phyloP scores from a whole-genome alignment of 37 sponge, comb jelly and placozoan genomes.

The Mnemiopsis leidyi region DNA sequence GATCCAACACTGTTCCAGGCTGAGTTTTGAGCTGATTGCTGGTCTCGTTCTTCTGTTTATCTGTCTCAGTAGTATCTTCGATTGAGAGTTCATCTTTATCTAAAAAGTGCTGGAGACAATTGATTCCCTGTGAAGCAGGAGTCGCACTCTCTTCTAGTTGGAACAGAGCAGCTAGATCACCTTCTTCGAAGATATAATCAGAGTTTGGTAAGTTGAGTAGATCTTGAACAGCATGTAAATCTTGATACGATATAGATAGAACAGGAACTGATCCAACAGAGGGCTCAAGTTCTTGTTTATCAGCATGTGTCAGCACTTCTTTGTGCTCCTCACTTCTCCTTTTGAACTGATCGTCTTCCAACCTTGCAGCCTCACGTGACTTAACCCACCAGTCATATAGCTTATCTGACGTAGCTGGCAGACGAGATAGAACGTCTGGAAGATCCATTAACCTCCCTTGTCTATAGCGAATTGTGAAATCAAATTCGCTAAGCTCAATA shows the following conservation, averaged over 20 bases:
- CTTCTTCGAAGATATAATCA: not conserved
- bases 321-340: not conserved
- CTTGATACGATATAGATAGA: too few relatives aligned
- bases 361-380: not conserved
- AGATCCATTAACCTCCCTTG: not conserved
- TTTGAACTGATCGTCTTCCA: not conserved
- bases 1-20: not conserved
- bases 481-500: not conserved
- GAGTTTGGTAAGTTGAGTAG: not conserved
- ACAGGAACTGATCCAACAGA: too few relatives aligned
- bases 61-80: not conserved
- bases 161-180: not conserved
- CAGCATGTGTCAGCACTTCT: not conserved
- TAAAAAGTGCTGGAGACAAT: not conserved
- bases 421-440: not conserved
- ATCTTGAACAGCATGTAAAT: not conserved
- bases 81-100: not conserved
- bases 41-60: not conserved
- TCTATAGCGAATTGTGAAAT: not conserved
- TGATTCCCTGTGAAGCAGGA: too few relatives aligned
- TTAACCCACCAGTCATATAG: conserved; percentile 1
- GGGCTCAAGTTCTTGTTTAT: too few relatives aligned
- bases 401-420: conserved; percentile 9
- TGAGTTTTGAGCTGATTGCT: not conserved
- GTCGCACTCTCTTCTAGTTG: too few relatives aligned